These are phyloP conservation scores for Acanthopagrus latus DNA, from an alignment of 2,797 vertebrate genomes.

Conservation along the genomic window DNA sequence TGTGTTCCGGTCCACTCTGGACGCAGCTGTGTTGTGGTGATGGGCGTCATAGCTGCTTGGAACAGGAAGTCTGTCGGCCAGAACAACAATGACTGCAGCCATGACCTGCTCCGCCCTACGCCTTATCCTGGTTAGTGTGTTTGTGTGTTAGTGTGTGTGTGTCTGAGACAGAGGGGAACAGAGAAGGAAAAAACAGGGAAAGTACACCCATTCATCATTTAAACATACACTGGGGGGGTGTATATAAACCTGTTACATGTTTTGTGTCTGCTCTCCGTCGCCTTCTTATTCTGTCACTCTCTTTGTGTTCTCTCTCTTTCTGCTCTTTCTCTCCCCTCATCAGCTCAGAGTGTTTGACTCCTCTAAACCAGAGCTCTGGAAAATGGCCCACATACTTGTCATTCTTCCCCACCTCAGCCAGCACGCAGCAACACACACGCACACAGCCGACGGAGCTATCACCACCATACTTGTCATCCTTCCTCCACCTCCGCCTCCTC, in stretches of 20 bases:
- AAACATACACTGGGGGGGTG: slow-evolving; percentile 26
- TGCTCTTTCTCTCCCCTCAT: slow-evolving; percentile 31
- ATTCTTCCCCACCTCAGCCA: slow-evolving; percentile 80
- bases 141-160: slow-evolving; percentile 33
- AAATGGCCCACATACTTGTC: slow-evolving; percentile 86
- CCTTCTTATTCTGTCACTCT: slow-evolving; percentile 11
- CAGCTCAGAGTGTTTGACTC: slow-evolving; percentile 64
- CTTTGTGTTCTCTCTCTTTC: slow-evolving; percentile 25
- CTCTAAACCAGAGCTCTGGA: slow-evolving; percentile 81
- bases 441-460: slow-evolving; percentile 46
- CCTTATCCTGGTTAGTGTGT: slow-evolving; percentile 63
- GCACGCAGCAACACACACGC: slow-evolving; percentile 47
- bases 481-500: slow-evolving; percentile 41
- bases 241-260: slow-evolving; percentile 12
- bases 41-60: slow-evolving; percentile 71
- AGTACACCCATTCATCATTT: slow-evolving; percentile 46
- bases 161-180: slow-evolving; percentile 43
- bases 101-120: slow-evolving; percentile 81
- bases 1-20: slow-evolving; percentile 53
- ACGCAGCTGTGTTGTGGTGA: slow-evolving; percentile 78
- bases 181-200: slow-evolving; percentile 60
- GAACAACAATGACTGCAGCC: slow-evolving; percentile 86
- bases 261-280: neutral
- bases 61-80: slow-evolving; percentile 86
- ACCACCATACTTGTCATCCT: slow-evolving; percentile 23